A percentile compares a stretch with the other conserved stretches of the same genome.
These are phyloP conservation scores for Pica pica DNA, from an alignment of 2,113 vertebrate species.

Conservation along the genomic window DNA sequence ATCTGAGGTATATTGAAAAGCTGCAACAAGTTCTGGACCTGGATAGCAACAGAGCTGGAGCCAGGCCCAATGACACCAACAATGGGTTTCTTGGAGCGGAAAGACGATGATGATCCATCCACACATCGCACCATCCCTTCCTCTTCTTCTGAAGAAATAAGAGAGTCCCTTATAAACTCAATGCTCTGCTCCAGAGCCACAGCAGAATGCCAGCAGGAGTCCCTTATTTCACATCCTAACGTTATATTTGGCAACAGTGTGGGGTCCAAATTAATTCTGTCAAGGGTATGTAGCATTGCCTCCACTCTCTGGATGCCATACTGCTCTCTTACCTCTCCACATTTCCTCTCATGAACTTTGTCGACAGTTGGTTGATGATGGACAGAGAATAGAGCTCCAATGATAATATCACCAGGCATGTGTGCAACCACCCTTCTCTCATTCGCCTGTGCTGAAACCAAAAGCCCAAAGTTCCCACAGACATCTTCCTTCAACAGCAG, in stretches of 20 bases:
- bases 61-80: constrained; percentile 97
- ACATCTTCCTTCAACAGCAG: constrained; percentile 75
- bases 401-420: constrained; percentile 93
- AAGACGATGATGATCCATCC: constrained; percentile 85
- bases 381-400: constrained; percentile 95
- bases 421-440: constrained; percentile 94
- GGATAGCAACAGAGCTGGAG: constrained; percentile 97
- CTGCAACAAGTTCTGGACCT: constrained; percentile 97
- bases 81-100: constrained; percentile 93
- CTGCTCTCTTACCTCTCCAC: constrained; percentile 93
- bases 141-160: constrained; percentile 90
- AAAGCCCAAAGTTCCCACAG: constrained; percentile 62
- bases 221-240: constrained; percentile 94
- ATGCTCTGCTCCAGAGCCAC: constrained; percentile 98
- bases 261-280: constrained; percentile 91
- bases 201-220: constrained; percentile 97
- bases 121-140: constrained; percentile 85
- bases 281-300: constrained; percentile 94
- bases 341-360: constrained; percentile 97
- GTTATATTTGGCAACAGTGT: constrained; percentile 91
- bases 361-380: constrained; percentile 97
- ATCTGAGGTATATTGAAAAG: constrained; percentile 99
- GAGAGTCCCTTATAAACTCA: constrained; percentile 96
- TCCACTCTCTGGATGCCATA: constrained; percentile 98
- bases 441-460: constrained; percentile 80